Base-by-base conservation (phyloP, 1,140 invertebrate genomes). In the Muscidifurax raptorellus region DNA sequence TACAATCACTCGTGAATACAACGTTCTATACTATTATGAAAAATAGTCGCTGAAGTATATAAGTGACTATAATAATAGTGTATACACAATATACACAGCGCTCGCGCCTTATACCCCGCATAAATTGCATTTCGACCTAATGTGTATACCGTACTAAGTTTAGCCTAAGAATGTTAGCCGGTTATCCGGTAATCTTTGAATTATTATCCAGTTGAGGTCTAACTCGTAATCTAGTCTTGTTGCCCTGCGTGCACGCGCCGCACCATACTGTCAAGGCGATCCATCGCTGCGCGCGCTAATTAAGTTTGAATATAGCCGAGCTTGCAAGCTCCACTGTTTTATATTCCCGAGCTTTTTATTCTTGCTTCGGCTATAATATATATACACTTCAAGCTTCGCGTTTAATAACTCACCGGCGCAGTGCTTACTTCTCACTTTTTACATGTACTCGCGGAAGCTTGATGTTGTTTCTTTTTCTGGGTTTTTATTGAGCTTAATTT, bases 121-220 rank as follows among this genome's bases (percentile, higher is more conserved):
- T 64, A 64, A n/a, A 64, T 64, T 64, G 7, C 4, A 64, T 64
- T 64, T 13, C 27, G 67, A 69, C 3, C 12, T 25, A 13, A 28
- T 28, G 67, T n/a, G n/a, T n/a, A n/a, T n/a, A 69, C 22, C 67
- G 28, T 25, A 28, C 6, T 72, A 22, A 72, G 27, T 36, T 30
- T 32, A n/a, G 30, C 69, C 69, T 15, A 36, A 15, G 69, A 72
- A 36, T 36, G 15, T 18, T 15, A 67, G 22, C 64, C 69, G n/a
- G 13, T 18, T 71, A 71, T 71, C 32, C 79, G 66, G 25, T 80
- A 80, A 71, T 80, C 36, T 80, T 80, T 47, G 36, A 71, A 52
- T 80, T 80, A 52, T 80, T 80, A 80, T 71, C 32, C 36, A n/a
- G 32, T 80, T 36, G 79, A 12, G 4, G 75, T n/a, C 6, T 10